Percentiles rank a stretch among this genome's conserved stretches.
These are phyloP conservation scores for Meles meles DNA, from an alignment of 2,113 vertebrate genomes.

Conservation along the genomic window DNA sequence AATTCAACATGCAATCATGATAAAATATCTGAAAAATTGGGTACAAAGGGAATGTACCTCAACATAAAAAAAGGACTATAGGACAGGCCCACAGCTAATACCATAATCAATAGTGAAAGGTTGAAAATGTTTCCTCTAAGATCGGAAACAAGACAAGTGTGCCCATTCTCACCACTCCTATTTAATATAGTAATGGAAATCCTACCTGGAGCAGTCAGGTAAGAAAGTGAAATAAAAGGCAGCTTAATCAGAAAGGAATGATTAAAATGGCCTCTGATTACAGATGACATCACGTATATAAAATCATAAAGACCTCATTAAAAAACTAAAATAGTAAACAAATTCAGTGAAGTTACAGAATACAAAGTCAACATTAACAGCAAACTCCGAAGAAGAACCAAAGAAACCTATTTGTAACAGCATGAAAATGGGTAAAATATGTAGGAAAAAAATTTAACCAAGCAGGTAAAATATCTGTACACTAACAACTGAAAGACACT, in stretches of 20 bases:
- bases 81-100: not conserved
- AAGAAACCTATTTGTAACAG: not conserved
- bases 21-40: not conserved
- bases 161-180: not conserved
- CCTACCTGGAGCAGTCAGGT: not conserved
- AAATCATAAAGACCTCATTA: not conserved
- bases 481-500: not conserved
- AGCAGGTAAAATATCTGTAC: not conserved
- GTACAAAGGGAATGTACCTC: not conserved
- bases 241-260: not conserved
- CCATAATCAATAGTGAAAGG: not conserved
- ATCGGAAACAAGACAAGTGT: not conserved
- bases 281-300: not conserved
- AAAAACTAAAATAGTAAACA: not conserved
- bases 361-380: not conserved
- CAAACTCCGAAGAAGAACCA: not conserved
- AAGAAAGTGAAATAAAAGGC: not conserved
- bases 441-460: not conserved
- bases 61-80: not conserved
- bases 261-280: not conserved
- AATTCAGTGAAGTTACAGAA: not conserved
- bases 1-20: not conserved
- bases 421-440: not conserved
- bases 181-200: not conserved
- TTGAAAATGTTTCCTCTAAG: not conserved